Conservation (phyloP, 2,888 invertebrate species). For the Liposcelis brunnea region DNA sequence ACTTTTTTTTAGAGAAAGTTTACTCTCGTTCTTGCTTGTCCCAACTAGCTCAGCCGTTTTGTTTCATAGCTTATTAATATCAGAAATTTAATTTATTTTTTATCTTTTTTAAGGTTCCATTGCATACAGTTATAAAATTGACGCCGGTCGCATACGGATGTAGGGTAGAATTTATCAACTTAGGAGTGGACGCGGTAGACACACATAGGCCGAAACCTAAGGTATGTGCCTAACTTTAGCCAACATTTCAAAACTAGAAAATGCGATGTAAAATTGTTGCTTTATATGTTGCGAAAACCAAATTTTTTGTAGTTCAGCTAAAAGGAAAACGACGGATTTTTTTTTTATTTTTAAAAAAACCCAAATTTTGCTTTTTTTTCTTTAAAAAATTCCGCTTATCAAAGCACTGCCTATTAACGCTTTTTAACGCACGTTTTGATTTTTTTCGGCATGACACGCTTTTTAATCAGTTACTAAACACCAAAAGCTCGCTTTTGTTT, state of each 20-base stretch:
- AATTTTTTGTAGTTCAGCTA: not conserved
- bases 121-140: conserved; percentile 91
- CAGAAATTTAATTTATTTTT: no score
- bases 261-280: conserved; percentile 7
- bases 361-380: not conserved
- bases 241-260: conserved; percentile 17
- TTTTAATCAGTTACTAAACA: no score
- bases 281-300: not conserved
- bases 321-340: conserved; percentile 10
- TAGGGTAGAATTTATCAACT: conserved; percentile 80
- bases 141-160: conserved; percentile 98
- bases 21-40: no score
- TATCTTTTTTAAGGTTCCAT: conserved; percentile 44
- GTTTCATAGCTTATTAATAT: no score
- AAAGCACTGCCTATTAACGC: no score
- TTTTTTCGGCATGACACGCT: no score
- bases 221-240: conserved; percentile 39
- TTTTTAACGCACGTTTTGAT: no score
- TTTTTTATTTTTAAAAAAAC: conserved; percentile 14
- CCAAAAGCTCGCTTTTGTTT: not conserved
- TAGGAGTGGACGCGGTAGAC: conserved; percentile 87
- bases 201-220: conserved; percentile 87
- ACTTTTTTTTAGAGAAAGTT: no score
- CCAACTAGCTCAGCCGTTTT: no score
- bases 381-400: conserved; percentile 7